Evolutionary conservation across 2,797 vertebrate genomes (phyloP).

Genomic region (Australoheros facetus): DNA sequence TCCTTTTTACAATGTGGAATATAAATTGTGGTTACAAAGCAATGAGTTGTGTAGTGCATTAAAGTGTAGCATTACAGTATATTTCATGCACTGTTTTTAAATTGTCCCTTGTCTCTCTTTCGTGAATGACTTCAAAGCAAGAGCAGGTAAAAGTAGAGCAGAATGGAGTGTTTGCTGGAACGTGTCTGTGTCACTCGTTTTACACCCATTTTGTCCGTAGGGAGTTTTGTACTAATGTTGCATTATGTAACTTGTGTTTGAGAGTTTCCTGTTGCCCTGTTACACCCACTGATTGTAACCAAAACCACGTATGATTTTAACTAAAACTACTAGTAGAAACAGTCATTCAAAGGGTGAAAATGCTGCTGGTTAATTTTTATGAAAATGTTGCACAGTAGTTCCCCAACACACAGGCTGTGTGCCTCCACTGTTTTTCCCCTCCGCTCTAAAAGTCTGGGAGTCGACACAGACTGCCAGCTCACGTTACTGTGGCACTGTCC

Average conservation of each 20-base stretch:
- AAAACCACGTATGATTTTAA: neutral
- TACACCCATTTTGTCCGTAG: slow-evolving; percentile 41
- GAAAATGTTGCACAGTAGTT: neutral
- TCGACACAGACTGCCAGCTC: slow-evolving; percentile 51
- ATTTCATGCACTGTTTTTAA: slow-evolving; percentile 37
- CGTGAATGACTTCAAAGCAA: slow-evolving; percentile 72
- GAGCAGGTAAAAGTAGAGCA: slow-evolving; percentile 75
- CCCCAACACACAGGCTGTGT: neutral
- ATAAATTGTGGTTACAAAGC: slow-evolving; percentile 11
- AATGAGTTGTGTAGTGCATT: neutral
- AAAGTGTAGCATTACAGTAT: neutral
- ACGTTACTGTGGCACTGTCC: slow-evolving; percentile 54
- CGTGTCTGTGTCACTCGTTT: slow-evolving; percentile 38
- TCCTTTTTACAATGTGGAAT: neutral
- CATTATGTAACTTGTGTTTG: slow-evolving; percentile 32
- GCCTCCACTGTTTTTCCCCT: neutral
- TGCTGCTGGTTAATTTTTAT: neutral
- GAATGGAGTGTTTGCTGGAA: slow-evolving; percentile 46
- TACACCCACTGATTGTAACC: slow-evolving; percentile 9
- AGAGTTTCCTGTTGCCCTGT: slow-evolving; percentile 14
- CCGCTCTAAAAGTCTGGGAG: neutral
- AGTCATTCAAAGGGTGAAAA: neutral
- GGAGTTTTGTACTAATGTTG: slow-evolving; percentile 40
- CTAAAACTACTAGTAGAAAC: neutral
- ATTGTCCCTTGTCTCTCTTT: slow-evolving; percentile 45